Evolutionary conservation across 2,797 vertebrate genomes (phyloP).

Genomic region (Natrix natrix): DNA sequence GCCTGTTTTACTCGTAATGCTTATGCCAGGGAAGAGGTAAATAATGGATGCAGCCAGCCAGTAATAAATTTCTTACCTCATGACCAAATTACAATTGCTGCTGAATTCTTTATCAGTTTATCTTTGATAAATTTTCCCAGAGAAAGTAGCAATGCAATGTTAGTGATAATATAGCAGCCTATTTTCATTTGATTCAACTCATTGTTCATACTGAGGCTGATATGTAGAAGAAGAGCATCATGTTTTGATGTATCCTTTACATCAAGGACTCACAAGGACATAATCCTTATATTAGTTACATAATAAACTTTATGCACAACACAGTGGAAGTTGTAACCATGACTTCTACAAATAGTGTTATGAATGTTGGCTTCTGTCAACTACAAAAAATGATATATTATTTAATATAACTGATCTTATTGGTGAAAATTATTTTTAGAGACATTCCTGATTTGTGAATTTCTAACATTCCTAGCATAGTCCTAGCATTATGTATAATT

Average conservation of each 20-base stretch:
- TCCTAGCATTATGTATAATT: background rate
- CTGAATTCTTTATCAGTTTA: background rate
- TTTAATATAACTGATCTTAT: background rate
- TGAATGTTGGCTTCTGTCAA: background rate
- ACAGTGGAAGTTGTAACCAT: background rate
- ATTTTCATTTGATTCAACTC: background rate
- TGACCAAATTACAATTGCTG: background rate
- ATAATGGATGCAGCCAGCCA: conserved; percentile 41
- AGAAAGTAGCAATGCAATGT: rapidly evolving
- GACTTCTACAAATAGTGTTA: background rate
- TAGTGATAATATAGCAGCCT: rapidly evolving
- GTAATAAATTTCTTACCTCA: background rate
- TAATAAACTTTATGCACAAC: background rate
- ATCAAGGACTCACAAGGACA: background rate
- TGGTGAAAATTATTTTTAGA: background rate
- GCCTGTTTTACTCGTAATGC: conserved; percentile 19
- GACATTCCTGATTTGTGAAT: background rate
- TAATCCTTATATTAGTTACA: background rate
- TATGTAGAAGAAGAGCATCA: background rate
- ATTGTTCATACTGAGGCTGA: background rate
- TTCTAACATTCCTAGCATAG: background rate
- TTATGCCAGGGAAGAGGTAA: conserved; percentile 39
- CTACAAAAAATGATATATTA: background rate
- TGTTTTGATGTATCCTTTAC: background rate
- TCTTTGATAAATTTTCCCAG: rapidly evolving